phyloP scores from a whole-genome alignment of 2,888 invertebrate genomes.

The Mellilla xanthometata region DNA sequence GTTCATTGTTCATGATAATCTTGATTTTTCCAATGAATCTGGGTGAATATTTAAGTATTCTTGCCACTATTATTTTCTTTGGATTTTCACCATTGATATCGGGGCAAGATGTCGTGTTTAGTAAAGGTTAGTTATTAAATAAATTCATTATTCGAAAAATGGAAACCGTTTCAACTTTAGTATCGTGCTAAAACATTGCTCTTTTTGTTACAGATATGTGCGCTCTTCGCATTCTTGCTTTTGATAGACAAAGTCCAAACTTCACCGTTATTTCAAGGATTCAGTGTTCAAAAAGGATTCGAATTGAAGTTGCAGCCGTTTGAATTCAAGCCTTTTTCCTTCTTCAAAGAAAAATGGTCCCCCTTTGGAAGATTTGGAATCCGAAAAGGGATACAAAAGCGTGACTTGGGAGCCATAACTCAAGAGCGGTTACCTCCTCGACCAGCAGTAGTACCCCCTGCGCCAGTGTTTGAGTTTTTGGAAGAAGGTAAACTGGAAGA shows the following conservation, averaged over 20 bases:
- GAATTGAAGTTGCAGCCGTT: slow-evolving; percentile 31
- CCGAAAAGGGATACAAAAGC: slow-evolving; percentile 31
- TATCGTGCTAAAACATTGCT: no score
- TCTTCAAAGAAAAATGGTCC: slow-evolving; percentile 52
- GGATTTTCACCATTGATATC: slow-evolving; percentile 29
- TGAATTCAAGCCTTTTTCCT: slow-evolving; percentile 44
- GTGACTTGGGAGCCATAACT: slow-evolving; percentile 20
- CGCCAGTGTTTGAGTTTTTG: slow-evolving; percentile 38
- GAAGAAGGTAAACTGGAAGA: slow-evolving; percentile 21
- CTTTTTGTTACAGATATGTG: slow-evolving; percentile 4
- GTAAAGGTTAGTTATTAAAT: slow-evolving; percentile 16
- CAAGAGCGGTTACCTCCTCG: neutral
- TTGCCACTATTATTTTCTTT: slow-evolving; percentile 17
- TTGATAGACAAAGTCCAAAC: slow-evolving; percentile 4
- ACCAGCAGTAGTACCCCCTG: slow-evolving; percentile 21
- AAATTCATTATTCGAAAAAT: no score
- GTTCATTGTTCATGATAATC: slow-evolving; percentile 24
- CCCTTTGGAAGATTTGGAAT: slow-evolving; percentile 51
- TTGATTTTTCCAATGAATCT: slow-evolving; percentile 16
- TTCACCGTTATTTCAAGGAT: slow-evolving; percentile 38
- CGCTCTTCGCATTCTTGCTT: neutral
- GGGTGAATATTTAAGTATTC: slow-evolving; percentile 30
- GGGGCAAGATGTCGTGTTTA: slow-evolving; percentile 33
- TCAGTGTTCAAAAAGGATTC: slow-evolving; percentile 19
- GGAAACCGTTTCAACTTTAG: no score